Base-by-base conservation (phyloP, 2,888 invertebrate genomes). In the Lycocerus yunnanus region DNA sequence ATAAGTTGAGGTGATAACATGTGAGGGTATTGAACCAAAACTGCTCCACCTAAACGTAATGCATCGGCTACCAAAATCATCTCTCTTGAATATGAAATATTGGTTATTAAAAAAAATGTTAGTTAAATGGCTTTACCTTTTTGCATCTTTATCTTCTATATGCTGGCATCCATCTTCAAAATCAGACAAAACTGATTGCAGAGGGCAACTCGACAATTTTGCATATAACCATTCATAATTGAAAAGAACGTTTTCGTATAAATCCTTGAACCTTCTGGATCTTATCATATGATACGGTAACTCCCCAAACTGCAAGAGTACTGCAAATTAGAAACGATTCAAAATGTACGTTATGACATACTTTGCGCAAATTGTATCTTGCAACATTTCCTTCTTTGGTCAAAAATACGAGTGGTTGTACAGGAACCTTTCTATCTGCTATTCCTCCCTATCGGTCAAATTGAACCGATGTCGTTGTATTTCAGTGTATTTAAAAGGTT, bases 161-260 rank as follows among this genome's bases (percentile, higher is more conserved):
- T 96, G 93, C 6, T 88, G 88, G 76, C 94, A 94, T 0, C 97
- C 94, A 84, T 99, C 98, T 87, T 99, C 98, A 83, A 97, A 98
- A 87, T 99, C 99, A 5, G 96, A 95, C 8, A 99, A 88, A 0
- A 98, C 94, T 0, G 97, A 94, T 86, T 98, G 98, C 13, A 99
- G 89, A 0, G 99, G 98, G 85, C 98, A 98, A 82, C 97, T 96
- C 80, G 94, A 95, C 0, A 98, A 89, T 85, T 99, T 99, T 0
- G 98, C 97, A 84, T 98, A 97, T 0, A 99, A 89, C 97, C 98
- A 99, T 83, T 97, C 95, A 85, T 98, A 99, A 87, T 98, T 98
- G 88, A 99, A 99, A 0, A 99, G 89, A 0, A 98, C 98, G 84
- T 97, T 92, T 60, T 94, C 93, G 84, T 96, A 97, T 14, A 99